phyloP scores from a whole-genome alignment of 1,140 invertebrate genomes.

The Dendrolimus punctatus region DNA sequence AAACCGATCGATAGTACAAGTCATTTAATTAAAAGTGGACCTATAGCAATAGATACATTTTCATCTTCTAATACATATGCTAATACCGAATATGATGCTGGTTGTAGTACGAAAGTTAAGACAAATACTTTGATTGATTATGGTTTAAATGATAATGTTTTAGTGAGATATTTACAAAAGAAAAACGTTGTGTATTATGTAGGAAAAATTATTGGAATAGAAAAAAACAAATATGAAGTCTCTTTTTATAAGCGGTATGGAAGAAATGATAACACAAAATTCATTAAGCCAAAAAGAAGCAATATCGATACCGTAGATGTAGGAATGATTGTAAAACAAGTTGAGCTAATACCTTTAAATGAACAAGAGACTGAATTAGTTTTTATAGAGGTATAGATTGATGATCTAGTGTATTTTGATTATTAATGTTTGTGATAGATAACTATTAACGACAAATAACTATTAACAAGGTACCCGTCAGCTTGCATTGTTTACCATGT shows the following conservation, averaged over 20 bases:
- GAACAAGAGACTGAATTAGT: constrained; percentile 9
- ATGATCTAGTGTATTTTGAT: too few species aligned
- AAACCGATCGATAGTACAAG: constrained; percentile 1
- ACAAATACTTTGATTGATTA: constrained; percentile 2
- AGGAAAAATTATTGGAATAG: constrained; percentile 5
- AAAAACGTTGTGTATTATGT: constrained; percentile 7
- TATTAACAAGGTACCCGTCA: background rate
- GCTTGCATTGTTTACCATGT: too few species aligned
- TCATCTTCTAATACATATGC: constrained; percentile 1
- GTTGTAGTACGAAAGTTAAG: constrained; percentile 3
- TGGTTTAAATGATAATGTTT: background rate
- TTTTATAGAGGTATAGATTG: constrained; percentile 4
- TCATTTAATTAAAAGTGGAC: constrained; percentile 1
- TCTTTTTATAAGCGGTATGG: constrained; percentile 3
- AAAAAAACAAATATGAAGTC: constrained; percentile 4
- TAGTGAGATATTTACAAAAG: constrained; percentile 5
- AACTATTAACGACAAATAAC: constrained; percentile 1
- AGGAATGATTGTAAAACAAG: constrained; percentile 8
- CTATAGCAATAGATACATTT: constrained; percentile 1
- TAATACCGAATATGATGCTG: constrained; percentile 1
- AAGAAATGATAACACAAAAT: constrained; percentile 10
- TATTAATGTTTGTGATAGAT: constrained; percentile 1
- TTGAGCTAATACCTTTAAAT: constrained; percentile 6
- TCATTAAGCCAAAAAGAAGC: constrained; percentile 5
- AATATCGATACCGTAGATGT: constrained; percentile 7